phyloP scores from a whole-genome alignment of 2,888 invertebrate genomes.

The Idaea biselata region DNA sequence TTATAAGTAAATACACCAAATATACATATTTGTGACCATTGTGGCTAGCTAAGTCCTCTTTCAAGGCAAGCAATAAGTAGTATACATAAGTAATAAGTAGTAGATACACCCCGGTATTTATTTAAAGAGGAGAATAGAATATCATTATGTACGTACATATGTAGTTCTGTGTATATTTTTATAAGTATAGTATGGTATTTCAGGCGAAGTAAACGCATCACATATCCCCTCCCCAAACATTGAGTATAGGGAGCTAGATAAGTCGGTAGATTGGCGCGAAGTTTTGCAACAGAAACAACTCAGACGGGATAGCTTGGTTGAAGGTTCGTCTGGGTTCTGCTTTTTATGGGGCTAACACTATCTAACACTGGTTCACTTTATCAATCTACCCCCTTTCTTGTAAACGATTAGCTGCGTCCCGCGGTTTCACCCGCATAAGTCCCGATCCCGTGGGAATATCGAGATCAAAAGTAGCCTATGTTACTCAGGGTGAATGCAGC shows the following conservation, averaged over 20 bases:
- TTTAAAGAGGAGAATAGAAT: no score
- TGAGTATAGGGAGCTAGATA: constrained; percentile 75
- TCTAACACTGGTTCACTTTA: neutral
- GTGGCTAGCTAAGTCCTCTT: no score
- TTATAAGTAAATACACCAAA: no score
- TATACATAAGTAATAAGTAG: no score
- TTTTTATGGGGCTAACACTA: constrained; percentile 12
- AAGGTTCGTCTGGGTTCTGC: constrained; percentile 67
- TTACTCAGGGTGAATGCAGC: no score
- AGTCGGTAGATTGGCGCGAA: constrained; percentile 74
- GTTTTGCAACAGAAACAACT: constrained; percentile 60
- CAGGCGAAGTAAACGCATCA: constrained; percentile 65
- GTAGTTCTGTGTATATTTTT: constrained; percentile 47
- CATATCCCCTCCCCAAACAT: constrained; percentile 65
- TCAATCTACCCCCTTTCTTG: no score
- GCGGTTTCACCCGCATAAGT: no score
- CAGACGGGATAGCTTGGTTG: constrained; percentile 60
- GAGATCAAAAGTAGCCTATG: no score
- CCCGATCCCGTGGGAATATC: no score
- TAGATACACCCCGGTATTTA: neutral
- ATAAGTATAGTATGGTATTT: constrained; percentile 29
- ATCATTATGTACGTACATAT: constrained; percentile 8
- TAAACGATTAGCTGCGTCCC: no score
- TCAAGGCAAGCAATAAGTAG: no score
- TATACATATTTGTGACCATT: no score